Evolutionary conservation across 2,888 invertebrate species (phyloP), one percentile per base, ranked within the genome.

Genomic region (Alentia gelatinosa): DNA sequence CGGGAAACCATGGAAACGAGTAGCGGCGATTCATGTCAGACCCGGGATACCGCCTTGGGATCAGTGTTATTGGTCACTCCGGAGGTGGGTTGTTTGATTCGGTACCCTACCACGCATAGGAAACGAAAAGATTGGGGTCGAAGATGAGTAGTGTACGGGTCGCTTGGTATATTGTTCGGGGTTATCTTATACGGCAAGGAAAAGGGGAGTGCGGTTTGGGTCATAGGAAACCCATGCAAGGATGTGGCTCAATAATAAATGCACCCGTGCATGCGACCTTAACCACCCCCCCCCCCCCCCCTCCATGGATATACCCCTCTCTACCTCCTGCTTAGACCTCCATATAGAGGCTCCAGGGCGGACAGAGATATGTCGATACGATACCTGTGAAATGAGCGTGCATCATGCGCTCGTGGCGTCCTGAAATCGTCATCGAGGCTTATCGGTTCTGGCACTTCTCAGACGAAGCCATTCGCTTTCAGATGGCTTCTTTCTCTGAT

Each of bases 111-210:
- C 68, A 68, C 68, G 30, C 30, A 26, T 1, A 68, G 68, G 68
- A 68, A 68, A 68, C 30, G 68, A 68, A 68, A 68, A 68, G 68
- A 68, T 68, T 68, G 68, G 68, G 68, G 68, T 68, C 68, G 68
- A 30, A 30, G 68, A 47, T 68, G 68, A 1, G 68, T 26, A 30
- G 68, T 68, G 68, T 30, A 68, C 68, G 68, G 68, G 68, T 68
- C 68, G 68, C 68, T 1, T 3, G 33, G n/a, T 68, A 30, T 30
- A 68, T 68, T 68, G 68, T 68, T 30, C 30, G 68, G 68, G 68
- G 68, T 68, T 68, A 68, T 68, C 68, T 12, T 30, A 68, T 56
- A 56, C 56, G 56, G 19, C 56, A 56, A n/a, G 56, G 56, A 56
- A 56, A 19, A 56, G 23, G 19, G n/a, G 56, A 56, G 9, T 42